phyloP scores from a whole-genome alignment of 2,113 vertebrate genomes.

The Amphiprion percula region DNA sequence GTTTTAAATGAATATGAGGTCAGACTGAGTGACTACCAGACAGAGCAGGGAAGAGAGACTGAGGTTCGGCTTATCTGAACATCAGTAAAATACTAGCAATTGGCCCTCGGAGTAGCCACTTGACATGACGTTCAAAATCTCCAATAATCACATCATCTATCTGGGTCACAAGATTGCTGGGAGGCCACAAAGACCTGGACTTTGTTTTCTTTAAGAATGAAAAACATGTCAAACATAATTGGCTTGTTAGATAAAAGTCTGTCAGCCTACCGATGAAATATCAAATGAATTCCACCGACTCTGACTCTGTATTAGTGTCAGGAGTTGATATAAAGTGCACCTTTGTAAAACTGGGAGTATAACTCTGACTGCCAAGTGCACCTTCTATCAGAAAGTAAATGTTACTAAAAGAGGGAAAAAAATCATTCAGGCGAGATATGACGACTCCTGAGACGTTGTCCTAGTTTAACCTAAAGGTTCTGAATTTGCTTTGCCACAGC shows the following conservation, averaged over 20 bases:
- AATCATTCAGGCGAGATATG: conserved; percentile 27
- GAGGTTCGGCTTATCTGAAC: conserved; percentile 47
- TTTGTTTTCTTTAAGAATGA: conserved; percentile 45
- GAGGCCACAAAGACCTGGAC: conserved; percentile 23
- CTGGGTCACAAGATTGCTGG: conserved; percentile 56
- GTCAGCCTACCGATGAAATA: conserved; percentile 26
- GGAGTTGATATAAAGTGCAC: conserved; percentile 12
- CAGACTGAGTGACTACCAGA: conserved; percentile 43
- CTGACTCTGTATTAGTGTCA: conserved; percentile 16
- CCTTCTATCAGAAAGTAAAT: conserved; percentile 20
- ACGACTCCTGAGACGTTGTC: conserved; percentile 27
- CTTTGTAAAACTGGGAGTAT: conserved; percentile 6
- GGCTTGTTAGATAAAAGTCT: conserved; percentile 30
- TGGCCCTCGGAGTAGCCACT: conserved; percentile 39
- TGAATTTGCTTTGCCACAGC: neutral
- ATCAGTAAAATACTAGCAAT: conserved; percentile 55
- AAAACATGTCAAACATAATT: conserved; percentile 67
- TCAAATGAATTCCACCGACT: conserved; percentile 24
- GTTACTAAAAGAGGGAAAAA: conserved; percentile 33
- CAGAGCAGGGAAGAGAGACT: conserved; percentile 1
- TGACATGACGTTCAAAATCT: conserved; percentile 55
- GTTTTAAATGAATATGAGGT: conserved; percentile 37
- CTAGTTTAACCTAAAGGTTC: conserved; percentile 38
- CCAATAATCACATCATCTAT: conserved; percentile 55
- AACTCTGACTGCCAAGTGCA: conserved; percentile 32